These are phyloP conservation scores for Phenganax subtilis DNA, from an alignment of 92 coral and sea anemone species.

Conservation along the genomic window DNA sequence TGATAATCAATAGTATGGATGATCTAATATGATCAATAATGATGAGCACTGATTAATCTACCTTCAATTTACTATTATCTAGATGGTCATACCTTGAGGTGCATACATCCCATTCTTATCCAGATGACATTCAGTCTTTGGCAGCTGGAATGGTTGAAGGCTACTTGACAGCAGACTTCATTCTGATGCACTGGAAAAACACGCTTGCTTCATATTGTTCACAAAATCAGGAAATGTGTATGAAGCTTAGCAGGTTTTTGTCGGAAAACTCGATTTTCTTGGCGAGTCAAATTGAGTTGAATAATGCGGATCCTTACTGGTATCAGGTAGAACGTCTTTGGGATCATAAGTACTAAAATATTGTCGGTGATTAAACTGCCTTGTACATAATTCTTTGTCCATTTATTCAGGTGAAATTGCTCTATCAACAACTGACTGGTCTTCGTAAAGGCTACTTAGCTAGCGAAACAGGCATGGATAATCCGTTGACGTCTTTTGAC, in stretches of 20 bases:
- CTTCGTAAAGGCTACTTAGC: constrained; percentile 36
- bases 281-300: constrained; percentile 43
- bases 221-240: constrained; percentile 57
- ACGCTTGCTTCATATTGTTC: constrained; percentile 59
- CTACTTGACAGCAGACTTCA: constrained; percentile 69
- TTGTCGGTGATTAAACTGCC: too few species aligned
- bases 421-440: constrained; percentile 24
- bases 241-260: constrained; percentile 51
- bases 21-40: too few species aligned
- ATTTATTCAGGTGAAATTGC: constrained; percentile 3
- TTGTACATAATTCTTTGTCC: too few species aligned
- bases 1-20: too few species aligned
- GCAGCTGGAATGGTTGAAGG: constrained; percentile 94
- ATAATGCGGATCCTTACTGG: constrained; percentile 71
- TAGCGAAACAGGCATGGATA: constrained; percentile 40
- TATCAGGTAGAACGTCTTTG: constrained; percentile 58
- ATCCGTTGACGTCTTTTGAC: constrained; percentile 73
- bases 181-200: constrained; percentile 58
- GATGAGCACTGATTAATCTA: too few species aligned
- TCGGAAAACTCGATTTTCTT: constrained; percentile 60
- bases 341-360: too few species aligned
- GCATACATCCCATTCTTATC: constrained; percentile 59
- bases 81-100: constrained; percentile 87
- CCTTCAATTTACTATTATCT: too few species aligned
- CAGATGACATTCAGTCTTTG: constrained; percentile 64